Evolutionary conservation across 2,113 vertebrate species (phyloP), one percentile per base, ranked within the genome.

Genomic region (Chunga burmeisteri): DNA sequence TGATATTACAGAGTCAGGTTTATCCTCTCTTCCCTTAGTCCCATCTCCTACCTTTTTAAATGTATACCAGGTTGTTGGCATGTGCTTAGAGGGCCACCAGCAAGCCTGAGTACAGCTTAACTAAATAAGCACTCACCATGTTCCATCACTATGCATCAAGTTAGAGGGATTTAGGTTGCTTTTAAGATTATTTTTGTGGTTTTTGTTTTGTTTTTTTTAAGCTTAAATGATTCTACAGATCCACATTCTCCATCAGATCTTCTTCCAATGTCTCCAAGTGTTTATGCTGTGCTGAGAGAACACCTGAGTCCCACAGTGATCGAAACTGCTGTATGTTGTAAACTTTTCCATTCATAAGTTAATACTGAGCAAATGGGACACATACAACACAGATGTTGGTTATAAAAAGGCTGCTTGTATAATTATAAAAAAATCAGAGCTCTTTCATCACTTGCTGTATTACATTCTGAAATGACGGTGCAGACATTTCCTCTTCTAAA

Each of bases 181-280:
- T 72, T 81, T 47, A 67, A 88, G 16, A 56, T 63, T 12, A n/a
- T 85, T 86, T 81, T 58, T 91, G 8, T 55, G 49, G 2, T 17
- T 36, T 81, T 70, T 68, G 26, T 49, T 27, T 36, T 36, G 88
- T 68, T 46, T 52, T 44, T 53, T 96, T 81, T 90, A 85, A 98
- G 98, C 62, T 95, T 98, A 55, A 99, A 94, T 94, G 98, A 98
- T 96, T 97, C 98, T 9, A 89, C 98, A 15, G 98, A 98, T 38
- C 96, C 98, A 16, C 98, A 97, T 79, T 99, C 98, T 86, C 99
- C 99, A 81, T 99, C 99, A 29, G 99, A 99, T 77, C 99, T 99
- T 62, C 98, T 98, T 5, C 99, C 99, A 20, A 99, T 99, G 99
- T 99, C 99, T 91, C 99, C 99, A 34, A 99, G 99, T 0, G 99